Percentiles rank a stretch among this genome's conserved stretches.
These are phyloP conservation scores for Cassiopea andromeda DNA, from an alignment of 30 jellyfish, hydroid and myxozoan species.

Conservation along the genomic window DNA sequence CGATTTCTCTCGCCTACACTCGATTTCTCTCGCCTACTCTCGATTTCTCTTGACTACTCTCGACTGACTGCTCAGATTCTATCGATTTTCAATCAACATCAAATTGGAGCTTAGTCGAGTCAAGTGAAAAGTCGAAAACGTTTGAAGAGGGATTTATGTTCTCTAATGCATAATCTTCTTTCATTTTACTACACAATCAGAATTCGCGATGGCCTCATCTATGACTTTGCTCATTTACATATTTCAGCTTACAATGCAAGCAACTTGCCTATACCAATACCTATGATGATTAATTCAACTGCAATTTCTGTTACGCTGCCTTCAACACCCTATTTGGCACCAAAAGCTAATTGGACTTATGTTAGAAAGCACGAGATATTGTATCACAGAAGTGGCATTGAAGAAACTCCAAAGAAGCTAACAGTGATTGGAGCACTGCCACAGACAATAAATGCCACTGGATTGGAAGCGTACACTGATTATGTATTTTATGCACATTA, in stretches of 20 bases:
- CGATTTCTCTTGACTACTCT: too few relatives aligned
- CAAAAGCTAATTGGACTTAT: constrained; percentile 24
- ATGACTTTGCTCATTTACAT: neutral
- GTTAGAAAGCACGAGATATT: neutral
- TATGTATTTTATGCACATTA: constrained; percentile 31
- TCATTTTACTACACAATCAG: too few relatives aligned
- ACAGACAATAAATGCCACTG: constrained; percentile 22
- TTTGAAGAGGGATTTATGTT: too few relatives aligned
- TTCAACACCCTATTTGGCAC: constrained; percentile 20
- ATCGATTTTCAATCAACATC: too few relatives aligned
- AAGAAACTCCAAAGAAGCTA: neutral
- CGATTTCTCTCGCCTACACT: too few relatives aligned
- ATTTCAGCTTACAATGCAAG: constrained; percentile 4
- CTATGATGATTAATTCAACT: constrained; percentile 8
- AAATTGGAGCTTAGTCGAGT: too few relatives aligned
- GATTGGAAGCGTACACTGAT: constrained; percentile 18
- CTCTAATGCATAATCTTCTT: too few relatives aligned
- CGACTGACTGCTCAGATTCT: too few relatives aligned
- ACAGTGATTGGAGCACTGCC: constrained; percentile 9
- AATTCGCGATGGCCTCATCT: too few relatives aligned
- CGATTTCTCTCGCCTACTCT: too few relatives aligned
- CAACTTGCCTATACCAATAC: constrained; percentile 3
- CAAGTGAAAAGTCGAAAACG: too few relatives aligned
- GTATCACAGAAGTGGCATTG: constrained; percentile 3
- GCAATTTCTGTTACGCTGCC: constrained; percentile 1